These are phyloP conservation scores for Pherbina coryleti DNA, from an alignment of 2,888 invertebrate genomes.

Conservation along the genomic window DNA sequence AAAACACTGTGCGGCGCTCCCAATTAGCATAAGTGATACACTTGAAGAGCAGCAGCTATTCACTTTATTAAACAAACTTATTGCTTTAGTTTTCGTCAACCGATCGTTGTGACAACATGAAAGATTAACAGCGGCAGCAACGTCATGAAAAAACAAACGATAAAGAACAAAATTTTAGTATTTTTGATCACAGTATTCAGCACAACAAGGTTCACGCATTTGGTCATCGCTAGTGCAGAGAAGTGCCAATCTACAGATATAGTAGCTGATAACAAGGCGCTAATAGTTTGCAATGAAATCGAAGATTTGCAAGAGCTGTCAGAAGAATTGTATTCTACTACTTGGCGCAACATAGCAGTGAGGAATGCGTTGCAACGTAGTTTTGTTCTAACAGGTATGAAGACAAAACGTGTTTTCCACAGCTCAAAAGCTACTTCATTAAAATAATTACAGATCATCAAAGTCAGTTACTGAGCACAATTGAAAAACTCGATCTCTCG, in stretches of 20 bases:
- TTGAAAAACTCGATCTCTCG: constrained; percentile 58
- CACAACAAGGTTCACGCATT: not conserved
- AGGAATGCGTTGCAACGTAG: constrained; percentile 39
- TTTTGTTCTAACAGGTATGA: constrained; percentile 48
- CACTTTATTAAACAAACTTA: not conserved
- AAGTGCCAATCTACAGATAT: not conserved
- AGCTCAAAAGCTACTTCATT: not conserved
- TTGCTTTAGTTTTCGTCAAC: not conserved
- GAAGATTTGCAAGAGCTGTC: constrained; percentile 22
- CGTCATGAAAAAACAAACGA: not conserved
- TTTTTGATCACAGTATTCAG: constrained; percentile 1
- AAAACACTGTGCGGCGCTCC: no score
- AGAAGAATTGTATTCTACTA: constrained; percentile 40
- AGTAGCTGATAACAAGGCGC: not conserved
- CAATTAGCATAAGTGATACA: no score
- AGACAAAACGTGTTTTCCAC: not conserved
- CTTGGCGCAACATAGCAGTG: constrained; percentile 48
- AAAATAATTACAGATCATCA: constrained; percentile 4
- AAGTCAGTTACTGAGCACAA: constrained; percentile 37
- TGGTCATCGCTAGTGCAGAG: not conserved
- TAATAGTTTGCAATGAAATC: constrained; percentile 15
- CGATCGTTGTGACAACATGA: not conserved
- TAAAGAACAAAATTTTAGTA: not conserved
- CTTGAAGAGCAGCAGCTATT: not conserved
- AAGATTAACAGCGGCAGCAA: not conserved